Percentiles rank a stretch among this genome's conserved stretches.
Evolutionary conservation across 2,797 vertebrate species (phyloP).

Genomic region (Crypturellus tataupa): DNA sequence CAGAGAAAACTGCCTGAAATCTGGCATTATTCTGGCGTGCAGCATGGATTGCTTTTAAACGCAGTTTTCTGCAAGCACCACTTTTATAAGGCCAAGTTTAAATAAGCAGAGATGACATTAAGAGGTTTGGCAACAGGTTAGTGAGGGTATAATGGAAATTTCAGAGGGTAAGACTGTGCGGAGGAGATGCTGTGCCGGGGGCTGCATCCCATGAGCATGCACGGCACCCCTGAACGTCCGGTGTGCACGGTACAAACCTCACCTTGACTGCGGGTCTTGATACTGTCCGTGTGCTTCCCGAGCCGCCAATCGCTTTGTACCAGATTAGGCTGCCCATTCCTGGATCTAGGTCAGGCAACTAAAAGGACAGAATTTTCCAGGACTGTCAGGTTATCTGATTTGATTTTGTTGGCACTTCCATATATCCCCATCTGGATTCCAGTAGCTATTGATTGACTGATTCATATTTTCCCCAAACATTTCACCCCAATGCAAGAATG

Average conservation of each 20-base stretch:
- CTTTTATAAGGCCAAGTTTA: neutral
- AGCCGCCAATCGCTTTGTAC: neutral
- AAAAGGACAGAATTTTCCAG: neutral
- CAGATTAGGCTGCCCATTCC: neutral
- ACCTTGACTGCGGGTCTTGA: neutral
- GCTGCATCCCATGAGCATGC: neutral
- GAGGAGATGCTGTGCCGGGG: neutral
- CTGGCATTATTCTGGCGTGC: slow-evolving; percentile 21
- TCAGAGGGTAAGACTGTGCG: neutral
- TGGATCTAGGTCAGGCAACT: neutral
- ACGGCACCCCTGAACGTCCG: neutral
- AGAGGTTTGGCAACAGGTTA: neutral
- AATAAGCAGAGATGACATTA: neutral
- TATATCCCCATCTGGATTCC: neutral
- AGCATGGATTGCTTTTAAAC: neutral
- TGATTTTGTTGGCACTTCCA: neutral
- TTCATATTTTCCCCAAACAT: neutral
- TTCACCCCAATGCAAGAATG: neutral
- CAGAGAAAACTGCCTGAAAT: slow-evolving; percentile 58
- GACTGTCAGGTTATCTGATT: neutral
- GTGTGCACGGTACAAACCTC: neutral
- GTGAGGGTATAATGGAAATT: neutral
- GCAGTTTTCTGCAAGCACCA: slow-evolving; percentile 8
- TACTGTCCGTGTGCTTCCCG: neutral
- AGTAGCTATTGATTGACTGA: neutral